A percentile compares a stretch with the other conserved stretches of the same genome.
Evolutionary conservation across 2,797 vertebrate species (phyloP).

Genomic region (Florisuga fusca): DNA sequence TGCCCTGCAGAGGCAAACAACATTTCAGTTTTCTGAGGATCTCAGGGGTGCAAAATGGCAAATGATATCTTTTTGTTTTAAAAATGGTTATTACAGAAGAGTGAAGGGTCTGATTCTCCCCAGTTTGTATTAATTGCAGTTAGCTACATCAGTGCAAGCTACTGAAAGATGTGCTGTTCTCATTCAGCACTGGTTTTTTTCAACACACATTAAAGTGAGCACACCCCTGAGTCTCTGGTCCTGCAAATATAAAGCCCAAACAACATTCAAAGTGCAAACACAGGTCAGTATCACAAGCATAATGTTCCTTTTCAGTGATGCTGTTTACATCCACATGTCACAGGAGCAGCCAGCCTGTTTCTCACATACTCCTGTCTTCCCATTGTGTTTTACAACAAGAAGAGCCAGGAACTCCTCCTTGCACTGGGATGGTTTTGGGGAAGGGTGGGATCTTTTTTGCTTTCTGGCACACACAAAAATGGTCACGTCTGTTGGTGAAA

Average conservation of each 20-base stretch:
- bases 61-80: background rate
- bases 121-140: background rate
- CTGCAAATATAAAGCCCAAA: background rate
- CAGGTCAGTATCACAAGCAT: background rate
- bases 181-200: background rate
- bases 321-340: fast-evolving
- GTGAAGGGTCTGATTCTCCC: background rate
- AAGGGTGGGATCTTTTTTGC: background rate
- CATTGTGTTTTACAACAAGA: background rate
- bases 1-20: background rate
- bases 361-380: fast-evolving
- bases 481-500: background rate
- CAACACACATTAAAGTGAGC: background rate
- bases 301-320: background rate
- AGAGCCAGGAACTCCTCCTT: fast-evolving
- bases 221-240: background rate
- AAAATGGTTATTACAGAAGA: background rate
- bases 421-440: background rate
- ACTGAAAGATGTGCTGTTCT: background rate
- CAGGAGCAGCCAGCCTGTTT: background rate
- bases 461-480: fast-evolving
- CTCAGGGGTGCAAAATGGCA: background rate
- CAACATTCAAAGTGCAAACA: fast-evolving
- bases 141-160: background rate
- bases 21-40: background rate